These are phyloP conservation scores for Rhinichthys klamathensis DNA, from an alignment of 2,113 vertebrate genomes.

Conservation along the genomic window DNA sequence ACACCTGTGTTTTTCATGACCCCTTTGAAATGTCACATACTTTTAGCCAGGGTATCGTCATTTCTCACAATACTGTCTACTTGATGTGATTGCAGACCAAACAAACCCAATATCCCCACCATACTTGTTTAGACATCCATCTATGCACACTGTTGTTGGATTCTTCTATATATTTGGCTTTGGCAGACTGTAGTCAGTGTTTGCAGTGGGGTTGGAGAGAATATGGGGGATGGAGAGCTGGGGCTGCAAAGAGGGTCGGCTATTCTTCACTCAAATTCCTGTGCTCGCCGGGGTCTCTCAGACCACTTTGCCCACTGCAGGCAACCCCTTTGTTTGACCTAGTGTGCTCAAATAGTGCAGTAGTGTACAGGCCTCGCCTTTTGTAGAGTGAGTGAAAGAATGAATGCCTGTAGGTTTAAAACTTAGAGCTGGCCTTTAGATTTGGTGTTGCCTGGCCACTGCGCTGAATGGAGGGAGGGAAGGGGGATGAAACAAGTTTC, in stretches of 20 bases:
- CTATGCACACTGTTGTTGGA: not conserved
- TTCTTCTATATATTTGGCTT: conserved; percentile 22
- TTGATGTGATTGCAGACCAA: conserved; percentile 52
- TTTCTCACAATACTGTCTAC: conserved; percentile 58
- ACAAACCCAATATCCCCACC: conserved; percentile 21
- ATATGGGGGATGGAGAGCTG: conserved; percentile 25
- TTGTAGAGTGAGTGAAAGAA: conserved; percentile 56
- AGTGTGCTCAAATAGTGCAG: conserved; percentile 62
- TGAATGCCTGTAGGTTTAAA: conserved; percentile 44
- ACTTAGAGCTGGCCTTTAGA: conserved; percentile 71
- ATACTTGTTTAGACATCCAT: not conserved
- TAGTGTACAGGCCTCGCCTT: conserved; percentile 67
- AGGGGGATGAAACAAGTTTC: conserved; percentile 46
- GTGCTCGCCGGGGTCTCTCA: conserved; percentile 63
- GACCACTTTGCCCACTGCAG: conserved; percentile 58
- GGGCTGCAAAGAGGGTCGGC: conserved; percentile 50
- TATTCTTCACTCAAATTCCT: conserved; percentile 73
- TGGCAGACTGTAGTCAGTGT: conserved; percentile 23
- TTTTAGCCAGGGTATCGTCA: conserved; percentile 35
- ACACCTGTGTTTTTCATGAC: conserved; percentile 53
- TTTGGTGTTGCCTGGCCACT: conserved; percentile 62
- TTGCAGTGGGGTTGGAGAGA: conserved; percentile 44
- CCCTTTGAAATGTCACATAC: conserved; percentile 74
- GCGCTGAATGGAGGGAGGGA: conserved; percentile 58
- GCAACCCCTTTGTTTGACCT: conserved; percentile 62